Conservation (phyloP, 2,797 vertebrate genomes). For the Amniataba percoides region DNA sequence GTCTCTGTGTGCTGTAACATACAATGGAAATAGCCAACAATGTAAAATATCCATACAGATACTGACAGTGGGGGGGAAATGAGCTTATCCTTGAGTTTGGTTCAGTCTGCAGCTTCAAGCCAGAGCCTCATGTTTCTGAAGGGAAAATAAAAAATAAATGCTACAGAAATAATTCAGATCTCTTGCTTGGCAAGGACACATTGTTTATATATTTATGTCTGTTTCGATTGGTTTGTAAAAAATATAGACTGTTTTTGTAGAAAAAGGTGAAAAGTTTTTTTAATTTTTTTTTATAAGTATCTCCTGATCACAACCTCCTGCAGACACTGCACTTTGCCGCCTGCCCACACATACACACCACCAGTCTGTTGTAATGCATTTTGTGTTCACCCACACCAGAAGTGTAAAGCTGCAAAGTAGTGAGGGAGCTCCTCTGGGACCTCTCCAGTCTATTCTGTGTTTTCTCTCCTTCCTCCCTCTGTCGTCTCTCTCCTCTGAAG, state of each 20-base stretch:
- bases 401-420: constrained; percentile 30
- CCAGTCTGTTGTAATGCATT: neutral
- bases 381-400: too few relatives aligned
- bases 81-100: neutral
- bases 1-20: neutral
- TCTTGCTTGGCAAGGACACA: constrained; percentile 29
- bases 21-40: neutral
- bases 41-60: neutral
- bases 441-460: constrained; percentile 31
- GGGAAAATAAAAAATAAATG: constrained; percentile 46
- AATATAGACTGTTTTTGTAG: constrained; percentile 30
- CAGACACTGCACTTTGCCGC: constrained; percentile 15
- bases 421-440: constrained; percentile 40
- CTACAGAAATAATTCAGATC: constrained; percentile 48
- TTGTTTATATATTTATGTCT: constrained; percentile 41
- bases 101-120: constrained; percentile 3
- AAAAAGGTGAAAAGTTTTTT: constrained; percentile 15
- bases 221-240: constrained; percentile 35
- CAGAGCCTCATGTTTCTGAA: constrained; percentile 24
- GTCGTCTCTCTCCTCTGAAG: constrained; percentile 23
- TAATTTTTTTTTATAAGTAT: constrained; percentile 1
- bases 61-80: neutral
- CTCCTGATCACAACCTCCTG: constrained; percentile 7
- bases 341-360: neutral
- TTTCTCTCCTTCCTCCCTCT: constrained; percentile 27